A percentile compares a stretch with the other conserved stretches of the same genome.
Conservation (phyloP, 2,888 invertebrate genomes). For the Drosophila mayaguana region DNA sequence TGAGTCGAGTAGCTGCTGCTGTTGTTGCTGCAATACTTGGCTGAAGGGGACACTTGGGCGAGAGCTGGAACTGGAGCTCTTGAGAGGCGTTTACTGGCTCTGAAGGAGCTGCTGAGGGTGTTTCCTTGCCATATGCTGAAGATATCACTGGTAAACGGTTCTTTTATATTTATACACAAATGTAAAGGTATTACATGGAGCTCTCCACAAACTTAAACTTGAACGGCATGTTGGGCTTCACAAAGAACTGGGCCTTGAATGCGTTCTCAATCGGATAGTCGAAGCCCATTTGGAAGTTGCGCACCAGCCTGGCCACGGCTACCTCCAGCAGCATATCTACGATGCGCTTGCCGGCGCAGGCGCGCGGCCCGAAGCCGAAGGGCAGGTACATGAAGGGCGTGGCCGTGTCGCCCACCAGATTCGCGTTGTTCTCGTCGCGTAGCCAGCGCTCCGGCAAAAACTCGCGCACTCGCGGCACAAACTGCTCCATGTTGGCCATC, state of each 20-base stretch:
- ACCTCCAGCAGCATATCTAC: constrained; percentile 90
- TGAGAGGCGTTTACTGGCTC: constrained; percentile 33
- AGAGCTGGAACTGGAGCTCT: constrained; percentile 38
- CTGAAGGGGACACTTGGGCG: constrained; percentile 53
- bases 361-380: constrained; percentile 85
- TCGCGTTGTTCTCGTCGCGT: constrained; percentile 66
- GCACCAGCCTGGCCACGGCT: constrained; percentile 85
- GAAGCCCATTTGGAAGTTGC: constrained; percentile 85
- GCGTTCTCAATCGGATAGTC: constrained; percentile 83
- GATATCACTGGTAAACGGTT: constrained; percentile 7
- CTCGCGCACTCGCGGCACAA: constrained; percentile 87
- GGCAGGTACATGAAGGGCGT: constrained; percentile 82
- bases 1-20: constrained; percentile 50
- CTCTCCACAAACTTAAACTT: constrained; percentile 83
- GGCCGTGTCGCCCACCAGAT: constrained; percentile 54
- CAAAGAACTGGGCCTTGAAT: constrained; percentile 78
- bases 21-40: constrained; percentile 30
- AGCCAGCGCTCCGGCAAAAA: constrained; percentile 92
- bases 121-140: not conserved
- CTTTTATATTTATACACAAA: not conserved
- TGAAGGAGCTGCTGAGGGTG: constrained; percentile 22
- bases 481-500: constrained; percentile 87
- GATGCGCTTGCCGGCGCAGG: constrained; percentile 90
- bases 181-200: constrained; percentile 12
- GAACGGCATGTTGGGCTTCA: constrained; percentile 83